These are phyloP conservation scores for Parapsyche elsis DNA, from an alignment of 1,140 invertebrate species.

Conservation along the genomic window DNA sequence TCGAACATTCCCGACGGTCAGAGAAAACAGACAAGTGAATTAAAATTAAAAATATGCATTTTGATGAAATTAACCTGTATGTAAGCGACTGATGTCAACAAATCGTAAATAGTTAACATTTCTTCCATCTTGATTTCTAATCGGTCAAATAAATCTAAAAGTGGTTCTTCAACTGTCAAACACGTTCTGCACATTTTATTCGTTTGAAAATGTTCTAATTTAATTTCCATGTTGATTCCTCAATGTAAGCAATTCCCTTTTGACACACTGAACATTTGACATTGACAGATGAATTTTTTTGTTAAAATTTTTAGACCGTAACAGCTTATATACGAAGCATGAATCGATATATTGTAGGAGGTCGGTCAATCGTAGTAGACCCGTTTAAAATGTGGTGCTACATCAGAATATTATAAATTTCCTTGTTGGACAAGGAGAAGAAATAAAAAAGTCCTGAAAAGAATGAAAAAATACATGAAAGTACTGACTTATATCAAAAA, in stretches of 20 bases:
- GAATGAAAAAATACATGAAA: too few relatives aligned
- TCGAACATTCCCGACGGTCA: neutral
- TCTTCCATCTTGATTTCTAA: constrained; percentile 14
- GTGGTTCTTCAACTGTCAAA: constrained; percentile 43
- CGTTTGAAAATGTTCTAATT: neutral
- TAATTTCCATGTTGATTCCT: neutral
- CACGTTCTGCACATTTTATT: constrained; percentile 53
- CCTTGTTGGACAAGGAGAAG: too few relatives aligned
- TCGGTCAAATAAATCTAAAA: constrained; percentile 39
- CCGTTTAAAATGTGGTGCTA: too few relatives aligned
- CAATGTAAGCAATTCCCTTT: neutral
- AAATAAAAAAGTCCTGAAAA: too few relatives aligned
- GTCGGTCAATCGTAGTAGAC: too few relatives aligned
- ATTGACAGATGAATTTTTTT: too few relatives aligned
- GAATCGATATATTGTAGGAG: too few relatives aligned
- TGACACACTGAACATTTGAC: too few relatives aligned
- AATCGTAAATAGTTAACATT: constrained; percentile 43
- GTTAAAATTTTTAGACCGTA: too few relatives aligned
- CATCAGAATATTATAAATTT: too few relatives aligned
- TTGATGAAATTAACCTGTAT: constrained; percentile 51
- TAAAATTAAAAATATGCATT: neutral
- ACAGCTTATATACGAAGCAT: too few relatives aligned
- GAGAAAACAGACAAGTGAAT: neutral
- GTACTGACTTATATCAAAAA: too few relatives aligned
- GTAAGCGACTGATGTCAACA: constrained; percentile 46